Conservation (phyloP, 1,140 invertebrate species). For the Nomia melanderi region DNA sequence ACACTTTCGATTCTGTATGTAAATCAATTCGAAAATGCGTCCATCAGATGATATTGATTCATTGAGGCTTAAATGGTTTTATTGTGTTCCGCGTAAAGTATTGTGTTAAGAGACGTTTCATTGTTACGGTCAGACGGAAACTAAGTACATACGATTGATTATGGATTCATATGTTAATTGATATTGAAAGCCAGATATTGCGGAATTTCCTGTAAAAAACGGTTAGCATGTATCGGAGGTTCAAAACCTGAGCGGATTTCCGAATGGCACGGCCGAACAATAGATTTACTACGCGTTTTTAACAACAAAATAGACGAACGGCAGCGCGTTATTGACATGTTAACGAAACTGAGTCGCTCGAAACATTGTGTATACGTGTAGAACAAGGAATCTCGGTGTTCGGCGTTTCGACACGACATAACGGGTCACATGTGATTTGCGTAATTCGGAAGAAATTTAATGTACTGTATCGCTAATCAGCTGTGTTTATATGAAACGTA, state of each 20-base stretch:
- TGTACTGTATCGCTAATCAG: no score
- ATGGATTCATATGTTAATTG: constrained; percentile 32
- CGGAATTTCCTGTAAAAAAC: background rate
- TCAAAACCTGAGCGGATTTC: background rate
- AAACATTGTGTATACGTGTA: background rate
- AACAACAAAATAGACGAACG: background rate
- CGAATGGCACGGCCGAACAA: background rate
- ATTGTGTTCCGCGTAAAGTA: no score
- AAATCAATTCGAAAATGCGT: no score
- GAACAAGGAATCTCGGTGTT: background rate
- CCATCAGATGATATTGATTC: no score
- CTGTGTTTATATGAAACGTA: background rate
- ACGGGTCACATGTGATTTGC: background rate
- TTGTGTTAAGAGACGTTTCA: no score
- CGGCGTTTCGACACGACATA: background rate
- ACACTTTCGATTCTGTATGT: no score
- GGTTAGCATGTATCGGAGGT: background rate
- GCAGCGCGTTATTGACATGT: background rate
- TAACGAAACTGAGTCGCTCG: background rate
- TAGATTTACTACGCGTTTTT: background rate
- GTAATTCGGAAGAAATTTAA: background rate
- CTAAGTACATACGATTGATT: background rate
- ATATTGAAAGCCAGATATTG: background rate
- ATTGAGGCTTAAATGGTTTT: no score
- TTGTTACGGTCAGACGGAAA: no score